Base-by-base conservation (phyloP, 2,888 invertebrate species). In the Ommatoiulus sabulosus region DNA sequence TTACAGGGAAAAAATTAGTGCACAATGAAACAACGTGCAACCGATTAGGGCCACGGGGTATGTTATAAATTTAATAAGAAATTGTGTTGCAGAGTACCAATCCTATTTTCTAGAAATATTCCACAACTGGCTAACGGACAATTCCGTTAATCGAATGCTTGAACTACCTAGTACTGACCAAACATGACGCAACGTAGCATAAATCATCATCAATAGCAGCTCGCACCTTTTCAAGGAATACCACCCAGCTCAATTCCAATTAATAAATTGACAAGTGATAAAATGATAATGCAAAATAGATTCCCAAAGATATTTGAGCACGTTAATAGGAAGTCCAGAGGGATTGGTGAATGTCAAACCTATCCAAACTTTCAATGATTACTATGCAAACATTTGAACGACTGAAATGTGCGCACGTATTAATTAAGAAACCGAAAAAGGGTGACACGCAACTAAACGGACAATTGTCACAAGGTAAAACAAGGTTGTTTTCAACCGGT, bases 161-260 rank as follows among this genome's bases (percentile, higher is more conserved):
- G 3, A 80, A 80, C 24, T 80, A 43, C 35, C 20, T 8, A 24
- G 35, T 80, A 35, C 35, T 43, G 72, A 1, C 72, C 12, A 35
- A 35, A 5, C 35, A 80, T 80, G 80, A 80, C 35, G 80, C 80
- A 80, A 80, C 80, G 35, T 35, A 1, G 80, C 15, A 35, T 80
- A 72, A 72, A 72, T 24, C 24, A 72, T 20, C 72, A 10, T 7
- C 35, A 80, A 12, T 80, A 8, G 4, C 80, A 35, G 12, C 35
- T 80, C 80, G 35, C 80, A 80, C 80, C 80, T 80, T 80, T 80
- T 80, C 35, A 80, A 80, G 80, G 80, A 80, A 80, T 80, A 80
- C 80, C 4, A 80, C 80, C 35, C 80, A 35, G 35, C 80, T 80
- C 80, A 80, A 80, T 80, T 80, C 80, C 35, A 35, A 80, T 80